Base-by-base conservation (phyloP, 1,140 invertebrate genomes). In the Sweltsa coloradensis region DNA sequence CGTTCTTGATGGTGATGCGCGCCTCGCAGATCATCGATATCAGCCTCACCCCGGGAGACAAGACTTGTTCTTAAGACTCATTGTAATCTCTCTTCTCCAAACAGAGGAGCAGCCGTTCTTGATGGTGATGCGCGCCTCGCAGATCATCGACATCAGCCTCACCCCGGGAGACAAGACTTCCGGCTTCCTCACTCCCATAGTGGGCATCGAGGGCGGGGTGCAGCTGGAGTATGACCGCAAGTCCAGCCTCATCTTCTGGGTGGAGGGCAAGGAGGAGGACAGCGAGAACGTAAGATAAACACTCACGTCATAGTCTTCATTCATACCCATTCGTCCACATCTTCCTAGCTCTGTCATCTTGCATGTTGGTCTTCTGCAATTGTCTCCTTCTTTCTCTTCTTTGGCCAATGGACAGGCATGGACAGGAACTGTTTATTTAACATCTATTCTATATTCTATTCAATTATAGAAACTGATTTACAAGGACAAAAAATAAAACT, bases 211-310 rank as follows among this genome's bases (percentile, higher is more conserved):
- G 60, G 83, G 85, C 62, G 92, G 90, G 13, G 75, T 82, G 1
- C 83, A 93, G 49, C 72, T 97, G 40, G 94, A 97, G 58, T 97
- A 87, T 60, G 94, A 98, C 59, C 77, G 87, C 19, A 79, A 81
- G 53, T 81, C 82, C 1, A 81, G 83, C 53, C 78, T 72, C 5
- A 70, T 97, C 4, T 95, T 84, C 61, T 94, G 87, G 85, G 67
- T 93, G 3, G 85, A 92, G 64, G 70, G 78, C 3, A 79, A 78
- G 34, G 73, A 79, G 22, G 76, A 76, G 16, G 77, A 83, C 23
- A 79, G 80, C 34, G 76, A 81, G 55, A 84, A 86, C 49, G 81
- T 65, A 61, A 62, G 60, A 62, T 18, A 14, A 1, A 5, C 36
- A 14, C n/a, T 16, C 23, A 14, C 5, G 5, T n/a, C 39, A 41